Conservation (phyloP, 2,797 vertebrate species). For the Knipowitschia caucasica region DNA sequence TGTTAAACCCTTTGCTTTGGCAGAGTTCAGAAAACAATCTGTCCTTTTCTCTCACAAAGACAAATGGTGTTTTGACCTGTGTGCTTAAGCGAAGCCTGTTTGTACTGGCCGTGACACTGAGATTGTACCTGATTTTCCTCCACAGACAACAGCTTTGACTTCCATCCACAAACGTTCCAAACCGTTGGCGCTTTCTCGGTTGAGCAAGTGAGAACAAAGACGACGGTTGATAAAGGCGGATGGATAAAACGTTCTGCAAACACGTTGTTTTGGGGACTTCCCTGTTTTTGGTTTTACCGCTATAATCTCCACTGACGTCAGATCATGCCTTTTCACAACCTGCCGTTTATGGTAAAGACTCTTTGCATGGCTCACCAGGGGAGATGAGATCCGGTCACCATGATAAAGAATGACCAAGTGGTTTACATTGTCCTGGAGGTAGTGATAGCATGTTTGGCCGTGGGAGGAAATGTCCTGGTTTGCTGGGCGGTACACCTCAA, state of each 20-base stretch:
- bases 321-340: constrained; percentile 22
- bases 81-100: constrained; percentile 47
- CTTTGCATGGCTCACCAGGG: constrained; percentile 20
- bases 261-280: constrained; percentile 34
- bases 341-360: constrained; percentile 34
- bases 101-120: constrained; percentile 43
- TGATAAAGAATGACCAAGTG: constrained; percentile 72
- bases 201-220: constrained; percentile 10
- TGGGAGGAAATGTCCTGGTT: constrained; percentile 91
- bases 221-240: constrained; percentile 11
- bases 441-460: constrained; percentile 86
- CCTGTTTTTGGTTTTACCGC: constrained; percentile 20
- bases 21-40: constrained; percentile 59
- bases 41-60: constrained; percentile 55
- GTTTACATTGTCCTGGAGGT: constrained; percentile 89
- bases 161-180: constrained; percentile 1
- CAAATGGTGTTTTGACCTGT: constrained; percentile 56
- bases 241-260: background rate
- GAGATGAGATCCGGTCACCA: constrained; percentile 67
- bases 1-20: constrained; percentile 61
- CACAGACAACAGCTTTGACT: constrained; percentile 35
- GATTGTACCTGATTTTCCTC: constrained; percentile 25
- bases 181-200: constrained; percentile 4
- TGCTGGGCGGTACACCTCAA: constrained; percentile 94
- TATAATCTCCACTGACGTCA: background rate